Evolutionary conservation across 2,113 vertebrate species (phyloP).

Genomic region (Capra hircus): DNA sequence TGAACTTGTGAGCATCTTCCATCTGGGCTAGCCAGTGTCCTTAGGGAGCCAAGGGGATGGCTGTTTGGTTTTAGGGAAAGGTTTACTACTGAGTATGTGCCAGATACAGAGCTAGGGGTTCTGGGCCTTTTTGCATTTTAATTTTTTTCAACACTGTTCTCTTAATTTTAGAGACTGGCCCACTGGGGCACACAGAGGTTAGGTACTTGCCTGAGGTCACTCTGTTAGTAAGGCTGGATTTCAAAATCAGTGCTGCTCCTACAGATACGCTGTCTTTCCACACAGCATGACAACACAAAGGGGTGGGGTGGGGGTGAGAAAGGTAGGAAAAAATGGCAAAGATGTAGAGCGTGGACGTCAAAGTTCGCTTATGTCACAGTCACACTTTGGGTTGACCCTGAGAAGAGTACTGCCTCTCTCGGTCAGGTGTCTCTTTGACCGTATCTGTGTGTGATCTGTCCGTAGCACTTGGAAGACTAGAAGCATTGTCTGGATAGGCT

Average conservation of each 20-base stretch:
- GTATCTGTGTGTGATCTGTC: neutral
- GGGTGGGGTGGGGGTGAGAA: neutral
- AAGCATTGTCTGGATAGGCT: neutral
- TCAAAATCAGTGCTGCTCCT: neutral
- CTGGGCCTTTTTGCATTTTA: neutral
- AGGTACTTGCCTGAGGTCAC: neutral
- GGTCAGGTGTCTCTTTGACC: neutral
- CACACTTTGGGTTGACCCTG: neutral
- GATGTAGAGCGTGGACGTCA: too few relatives aligned
- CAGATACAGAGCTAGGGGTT: neutral
- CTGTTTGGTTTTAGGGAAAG: neutral
- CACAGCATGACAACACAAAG: neutral
- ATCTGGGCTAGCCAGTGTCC: neutral
- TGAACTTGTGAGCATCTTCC: neutral
- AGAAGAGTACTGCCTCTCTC: neutral
- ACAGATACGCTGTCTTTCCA: neutral
- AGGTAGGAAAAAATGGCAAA: neutral
- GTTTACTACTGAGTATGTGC: neutral
- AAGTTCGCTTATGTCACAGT: neutral
- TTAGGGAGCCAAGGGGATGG: neutral
- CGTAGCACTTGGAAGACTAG: neutral
- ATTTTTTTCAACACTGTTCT: neutral
- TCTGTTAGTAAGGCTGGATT: neutral
- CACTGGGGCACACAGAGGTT: neutral
- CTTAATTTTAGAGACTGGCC: neutral